These are phyloP conservation scores for Cichladusa arquata DNA, from an alignment of 2,113 vertebrate species.

Conservation along the genomic window DNA sequence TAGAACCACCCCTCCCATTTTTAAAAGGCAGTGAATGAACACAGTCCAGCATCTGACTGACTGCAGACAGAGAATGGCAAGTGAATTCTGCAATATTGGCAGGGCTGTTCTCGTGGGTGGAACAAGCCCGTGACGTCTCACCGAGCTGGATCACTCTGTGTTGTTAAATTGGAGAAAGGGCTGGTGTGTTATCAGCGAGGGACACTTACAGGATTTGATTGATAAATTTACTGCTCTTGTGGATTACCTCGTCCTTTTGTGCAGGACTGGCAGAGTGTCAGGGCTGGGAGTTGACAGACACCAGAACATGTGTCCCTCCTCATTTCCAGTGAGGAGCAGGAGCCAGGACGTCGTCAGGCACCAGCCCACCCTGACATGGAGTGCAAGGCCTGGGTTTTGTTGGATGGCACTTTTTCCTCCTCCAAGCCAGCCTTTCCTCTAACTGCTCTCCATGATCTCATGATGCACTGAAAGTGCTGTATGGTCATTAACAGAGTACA, in stretches of 20 bases:
- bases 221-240: conserved; percentile 65
- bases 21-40: background rate
- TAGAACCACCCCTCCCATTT: background rate
- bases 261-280: conserved; percentile 62
- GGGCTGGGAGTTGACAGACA: conserved; percentile 55
- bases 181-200: conserved; percentile 45
- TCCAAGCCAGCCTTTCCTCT: conserved; percentile 28
- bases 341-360: background rate
- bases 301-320: conserved; percentile 51
- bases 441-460: conserved; percentile 29
- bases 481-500: background rate
- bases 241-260: conserved; percentile 65
- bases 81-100: background rate
- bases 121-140: background rate
- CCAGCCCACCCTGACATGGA: conserved; percentile 5
- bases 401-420: conserved; percentile 43
- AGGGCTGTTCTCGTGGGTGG: background rate
- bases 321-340: conserved; percentile 23
- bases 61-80: background rate
- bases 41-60: background rate
- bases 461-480: background rate
- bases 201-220: conserved; percentile 60
- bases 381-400: conserved; percentile 48
- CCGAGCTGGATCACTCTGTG: background rate
- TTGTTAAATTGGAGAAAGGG: conserved; percentile 39